Evolutionary conservation across 2,113 vertebrate genomes (phyloP), one percentile per base, ranked within the genome.

Genomic region (Albula goreensis): DNA sequence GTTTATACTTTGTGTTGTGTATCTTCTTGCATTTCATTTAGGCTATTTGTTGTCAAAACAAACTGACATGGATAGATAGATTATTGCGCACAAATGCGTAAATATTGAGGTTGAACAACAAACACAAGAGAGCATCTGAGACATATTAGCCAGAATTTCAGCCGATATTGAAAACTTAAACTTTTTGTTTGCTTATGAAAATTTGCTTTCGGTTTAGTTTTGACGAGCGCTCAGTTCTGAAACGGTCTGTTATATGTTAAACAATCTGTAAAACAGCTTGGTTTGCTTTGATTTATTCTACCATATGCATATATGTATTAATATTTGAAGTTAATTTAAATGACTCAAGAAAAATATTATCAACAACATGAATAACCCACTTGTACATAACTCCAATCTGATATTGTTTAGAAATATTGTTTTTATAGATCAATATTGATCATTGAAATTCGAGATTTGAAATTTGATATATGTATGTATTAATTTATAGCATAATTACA

Each of bases 191-290:
- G 2, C 25, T 10, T 41, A 41, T 41, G 31, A 41, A n/a, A 74
- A n/a, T 74, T 74, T 74, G 70, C 70, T 74, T 74, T 74, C 70
- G 70, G 70, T 74, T 74, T 31, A 56, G 70, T 70, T 74, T 25
- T 74, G 70, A 10, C n/a, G 22, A 74, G n/a, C n/a, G 19, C 70
- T 25, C 70, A 74, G 12, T 12, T 12, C 6, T 56, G 31, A 41
- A 41, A 41, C 31, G 31, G 31, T 41, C 31, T 41, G 31, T 22
- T 19, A 66, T 19, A 7, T 66, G 15, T 4, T 7, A 2, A 22
- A 3, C 60, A 66, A 66, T 22, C 53, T 56, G 53, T 56, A 1
- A 56, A 56, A 56, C 53, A 22, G 1, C 5, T 66, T 3, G 17
- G 22, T 66, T 66, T 66, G 56, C 17, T 3, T 11, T 15, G 56